These are phyloP conservation scores for Geotria australis DNA, from an alignment of 2,797 vertebrate genomes.

Conservation along the genomic window DNA sequence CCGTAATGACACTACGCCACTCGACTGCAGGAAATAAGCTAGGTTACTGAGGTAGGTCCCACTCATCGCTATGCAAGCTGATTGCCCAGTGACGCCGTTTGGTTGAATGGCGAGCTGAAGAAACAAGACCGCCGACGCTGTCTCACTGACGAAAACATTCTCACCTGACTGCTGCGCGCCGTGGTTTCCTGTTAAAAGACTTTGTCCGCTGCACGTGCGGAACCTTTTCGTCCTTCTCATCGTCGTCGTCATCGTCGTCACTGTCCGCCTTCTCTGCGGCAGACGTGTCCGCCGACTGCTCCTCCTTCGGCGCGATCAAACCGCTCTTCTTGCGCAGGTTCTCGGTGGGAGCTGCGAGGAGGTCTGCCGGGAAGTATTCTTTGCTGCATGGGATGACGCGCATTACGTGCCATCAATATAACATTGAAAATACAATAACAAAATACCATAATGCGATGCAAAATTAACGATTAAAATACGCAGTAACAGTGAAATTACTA, in stretches of 20 bases:
- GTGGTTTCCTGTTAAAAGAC: conserved; percentile 13
- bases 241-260: conserved; percentile 10
- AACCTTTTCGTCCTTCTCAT: conserved; percentile 8
- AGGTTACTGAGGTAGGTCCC: too few relatives aligned
- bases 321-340: conserved; percentile 24
- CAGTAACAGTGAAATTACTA: too few relatives aligned
- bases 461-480: neutral
- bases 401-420: neutral
- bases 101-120: too few relatives aligned
- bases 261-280: conserved; percentile 4
- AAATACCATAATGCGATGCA: neutral
- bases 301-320: neutral
- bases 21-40: too few relatives aligned
- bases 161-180: conserved; percentile 30
- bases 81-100: too few relatives aligned
- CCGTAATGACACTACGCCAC: too few relatives aligned
- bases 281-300: neutral
- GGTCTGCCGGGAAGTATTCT: conserved; percentile 58
- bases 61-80: too few relatives aligned
- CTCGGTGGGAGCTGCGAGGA: conserved; percentile 53
- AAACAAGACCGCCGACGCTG: too few relatives aligned
- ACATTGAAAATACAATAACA: neutral
- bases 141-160: conserved; percentile 1
- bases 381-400: conserved; percentile 19
- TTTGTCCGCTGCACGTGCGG: conserved; percentile 6